phyloP scores from a whole-genome alignment of 2,888 invertebrate genomes.

The Agonopterix heracliana region DNA sequence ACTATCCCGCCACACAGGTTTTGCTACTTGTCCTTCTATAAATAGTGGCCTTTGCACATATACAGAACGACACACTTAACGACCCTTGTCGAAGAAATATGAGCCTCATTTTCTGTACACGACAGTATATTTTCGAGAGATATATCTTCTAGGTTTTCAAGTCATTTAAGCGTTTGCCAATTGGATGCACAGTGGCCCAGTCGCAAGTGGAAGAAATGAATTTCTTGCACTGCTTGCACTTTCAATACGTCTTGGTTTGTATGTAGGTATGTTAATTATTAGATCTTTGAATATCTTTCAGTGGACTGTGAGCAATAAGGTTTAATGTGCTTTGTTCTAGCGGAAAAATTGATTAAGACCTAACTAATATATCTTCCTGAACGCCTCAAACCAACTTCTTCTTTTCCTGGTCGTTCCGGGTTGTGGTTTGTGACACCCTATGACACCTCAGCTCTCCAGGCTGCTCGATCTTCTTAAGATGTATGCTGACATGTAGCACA shows the following conservation, averaged over 20 bases:
- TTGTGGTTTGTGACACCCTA: too few relatives aligned
- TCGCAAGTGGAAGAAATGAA: constrained; percentile 58
- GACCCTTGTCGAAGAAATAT: constrained; percentile 18
- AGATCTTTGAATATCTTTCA: constrained; percentile 33
- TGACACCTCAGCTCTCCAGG: too few relatives aligned
- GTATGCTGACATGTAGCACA: too few relatives aligned
- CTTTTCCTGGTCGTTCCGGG: too few relatives aligned
- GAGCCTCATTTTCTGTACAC: constrained; percentile 11
- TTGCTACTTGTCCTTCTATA: constrained; percentile 62
- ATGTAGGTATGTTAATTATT: constrained; percentile 39
- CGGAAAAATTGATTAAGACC: too few relatives aligned
- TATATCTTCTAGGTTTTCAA: constrained; percentile 6
- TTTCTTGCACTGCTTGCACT: constrained; percentile 65
- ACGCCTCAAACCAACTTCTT: too few relatives aligned
- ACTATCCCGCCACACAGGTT: constrained; percentile 63
- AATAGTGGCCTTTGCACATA: constrained; percentile 40
- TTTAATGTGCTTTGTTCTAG: too few relatives aligned
- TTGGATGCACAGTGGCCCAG: constrained; percentile 50
- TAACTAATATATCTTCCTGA: too few relatives aligned
- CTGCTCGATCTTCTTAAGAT: too few relatives aligned
- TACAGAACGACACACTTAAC: constrained; percentile 23
- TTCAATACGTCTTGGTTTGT: constrained; percentile 54
- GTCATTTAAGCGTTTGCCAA: constrained; percentile 15
- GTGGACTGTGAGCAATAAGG: too few relatives aligned
- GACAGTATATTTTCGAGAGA: constrained; percentile 24